These are phyloP conservation scores for Odontothrips loti DNA, from an alignment of 2,888 invertebrate species.

Conservation along the genomic window DNA sequence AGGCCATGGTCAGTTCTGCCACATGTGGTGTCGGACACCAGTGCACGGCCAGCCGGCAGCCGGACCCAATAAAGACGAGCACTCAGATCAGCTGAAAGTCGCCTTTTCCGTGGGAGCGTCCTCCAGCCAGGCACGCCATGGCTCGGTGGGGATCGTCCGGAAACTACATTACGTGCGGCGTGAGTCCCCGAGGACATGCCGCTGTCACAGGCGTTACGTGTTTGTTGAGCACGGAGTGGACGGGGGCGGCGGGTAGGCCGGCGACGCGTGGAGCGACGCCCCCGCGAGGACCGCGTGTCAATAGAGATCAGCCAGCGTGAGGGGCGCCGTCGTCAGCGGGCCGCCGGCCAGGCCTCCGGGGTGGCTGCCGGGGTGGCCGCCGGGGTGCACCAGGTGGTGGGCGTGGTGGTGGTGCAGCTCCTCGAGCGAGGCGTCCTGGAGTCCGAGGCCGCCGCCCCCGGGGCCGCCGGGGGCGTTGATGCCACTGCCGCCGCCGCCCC, in stretches of 20 bases:
- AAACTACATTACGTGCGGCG: too few species aligned
- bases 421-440: not conserved
- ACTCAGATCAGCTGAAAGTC: too few species aligned
- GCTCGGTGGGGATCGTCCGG: too few species aligned
- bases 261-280: constrained; percentile 40
- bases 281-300: constrained; percentile 38
- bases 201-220: too few species aligned
- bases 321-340: not conserved
- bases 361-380: not conserved
- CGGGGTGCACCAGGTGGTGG: constrained; percentile 7
- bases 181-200: too few species aligned
- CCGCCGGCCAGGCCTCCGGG: not conserved
- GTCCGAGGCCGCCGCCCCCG: constrained; percentile 2
- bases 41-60: too few species aligned
- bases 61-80: too few species aligned
- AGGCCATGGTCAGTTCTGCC: too few species aligned
- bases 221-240: too few species aligned
- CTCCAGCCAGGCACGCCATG: too few species aligned
- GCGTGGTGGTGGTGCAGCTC: constrained; percentile 19
- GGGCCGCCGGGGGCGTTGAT: not conserved
- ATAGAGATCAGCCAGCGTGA: constrained; percentile 12
- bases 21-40: too few species aligned
- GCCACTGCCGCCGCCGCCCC: not conserved
- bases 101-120: too few species aligned
- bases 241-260: constrained; percentile 43